Percentiles rank a stretch among this genome's conserved stretches.
Evolutionary conservation across 2,113 vertebrate genomes (phyloP).

Genomic region (Pomatostomus ruficeps): DNA sequence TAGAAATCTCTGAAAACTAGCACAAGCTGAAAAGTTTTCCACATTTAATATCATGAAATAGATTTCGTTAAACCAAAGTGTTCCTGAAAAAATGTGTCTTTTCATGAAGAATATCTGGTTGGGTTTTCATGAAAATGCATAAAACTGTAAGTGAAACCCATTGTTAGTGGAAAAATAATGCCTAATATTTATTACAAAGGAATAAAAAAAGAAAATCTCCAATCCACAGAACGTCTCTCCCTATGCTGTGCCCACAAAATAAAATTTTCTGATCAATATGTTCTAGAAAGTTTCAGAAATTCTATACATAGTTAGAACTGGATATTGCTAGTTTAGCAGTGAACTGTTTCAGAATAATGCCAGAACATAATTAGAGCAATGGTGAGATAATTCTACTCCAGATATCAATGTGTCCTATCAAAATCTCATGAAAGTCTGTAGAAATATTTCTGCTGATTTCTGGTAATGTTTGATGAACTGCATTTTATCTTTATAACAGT

Average conservation of each 20-base stretch:
- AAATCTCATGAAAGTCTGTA: background rate
- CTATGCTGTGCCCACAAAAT: background rate
- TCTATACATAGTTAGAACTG: background rate
- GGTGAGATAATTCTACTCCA: background rate
- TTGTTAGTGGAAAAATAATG: background rate
- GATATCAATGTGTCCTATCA: background rate
- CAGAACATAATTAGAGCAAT: background rate
- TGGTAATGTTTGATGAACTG: background rate
- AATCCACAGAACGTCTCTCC: background rate
- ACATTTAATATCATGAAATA: background rate
- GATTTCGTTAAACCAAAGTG: background rate
- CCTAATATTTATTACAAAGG: background rate
- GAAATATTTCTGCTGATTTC: background rate
- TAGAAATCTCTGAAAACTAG: slow-evolving; percentile 4
- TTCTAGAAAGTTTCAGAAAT: background rate
- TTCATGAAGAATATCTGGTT: background rate
- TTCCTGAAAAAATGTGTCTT: background rate
- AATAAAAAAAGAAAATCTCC: background rate
- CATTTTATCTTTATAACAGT: background rate
- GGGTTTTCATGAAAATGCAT: background rate
- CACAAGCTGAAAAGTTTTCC: background rate
- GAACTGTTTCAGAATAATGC: background rate
- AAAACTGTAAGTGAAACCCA: background rate
- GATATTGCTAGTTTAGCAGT: background rate
- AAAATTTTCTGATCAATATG: background rate